A percentile compares a stretch with the other conserved stretches of the same genome.
These are phyloP conservation scores for Gnathonemus longibarbis DNA, from an alignment of 2,113 vertebrate species.

Conservation along the genomic window DNA sequence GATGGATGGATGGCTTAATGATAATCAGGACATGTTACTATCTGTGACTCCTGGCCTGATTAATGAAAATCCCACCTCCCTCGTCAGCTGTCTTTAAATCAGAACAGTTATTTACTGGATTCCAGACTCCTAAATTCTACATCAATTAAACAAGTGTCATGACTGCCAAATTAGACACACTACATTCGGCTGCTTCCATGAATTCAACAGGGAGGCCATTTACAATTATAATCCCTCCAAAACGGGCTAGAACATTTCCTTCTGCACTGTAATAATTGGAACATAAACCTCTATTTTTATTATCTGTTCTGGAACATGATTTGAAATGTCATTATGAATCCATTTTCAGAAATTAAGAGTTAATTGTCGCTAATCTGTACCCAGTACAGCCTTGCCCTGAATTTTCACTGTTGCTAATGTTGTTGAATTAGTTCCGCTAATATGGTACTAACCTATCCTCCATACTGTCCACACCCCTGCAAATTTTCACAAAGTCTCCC, in stretches of 20 bases:
- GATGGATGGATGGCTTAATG: neutral
- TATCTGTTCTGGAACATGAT: neutral
- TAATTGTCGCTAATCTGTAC: neutral
- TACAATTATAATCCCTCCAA: neutral
- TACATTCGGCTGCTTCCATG: neutral
- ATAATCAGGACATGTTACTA: neutral
- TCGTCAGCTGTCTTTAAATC: neutral
- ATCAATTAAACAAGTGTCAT: neutral
- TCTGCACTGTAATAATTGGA: neutral
- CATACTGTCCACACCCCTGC: neutral
- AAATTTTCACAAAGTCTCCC: neutral
- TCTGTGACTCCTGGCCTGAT: neutral
- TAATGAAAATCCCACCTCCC: neutral
- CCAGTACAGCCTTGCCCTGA: neutral
- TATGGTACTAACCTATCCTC: neutral
- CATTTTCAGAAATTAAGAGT: neutral
- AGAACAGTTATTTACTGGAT: neutral
- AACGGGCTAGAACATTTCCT: neutral
- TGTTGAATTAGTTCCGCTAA: neutral
- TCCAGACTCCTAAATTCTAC: neutral
- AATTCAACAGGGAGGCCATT: conserved; percentile 1
- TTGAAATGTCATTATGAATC: conserved; percentile 2
- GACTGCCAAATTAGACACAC: neutral
- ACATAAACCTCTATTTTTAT: neutral
- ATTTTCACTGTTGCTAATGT: neutral